Base-by-base conservation (phyloP, 2,113 vertebrate species). In the Dunckerocampus dactyliophorus region DNA sequence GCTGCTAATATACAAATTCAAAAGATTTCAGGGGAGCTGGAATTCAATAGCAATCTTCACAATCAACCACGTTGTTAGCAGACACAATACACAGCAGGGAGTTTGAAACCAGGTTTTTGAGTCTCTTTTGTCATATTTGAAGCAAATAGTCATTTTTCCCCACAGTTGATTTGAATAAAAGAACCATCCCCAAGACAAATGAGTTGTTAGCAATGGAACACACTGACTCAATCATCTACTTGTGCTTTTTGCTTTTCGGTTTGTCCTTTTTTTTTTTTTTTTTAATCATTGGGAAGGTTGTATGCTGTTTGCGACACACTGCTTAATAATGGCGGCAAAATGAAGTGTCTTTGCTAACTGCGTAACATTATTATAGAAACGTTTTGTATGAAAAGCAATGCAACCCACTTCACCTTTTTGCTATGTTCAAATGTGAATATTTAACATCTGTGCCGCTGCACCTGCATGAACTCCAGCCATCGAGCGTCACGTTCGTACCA, bases 171-270 rank as follows among this genome's bases (percentile, higher is more conserved):
- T 65, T 54, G 46, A 77, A 73, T 47, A 74, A 58, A 67, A 60
- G 42, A 73, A 73, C 46, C 47, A 43, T 92, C 92, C 91, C 90
- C 91, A 90, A 94, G 92, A 91, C 91, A 90, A 91, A 92, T 89
- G 86, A 90, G 88, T 89, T 87, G 91, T 93, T 93, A 91, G 92
- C 91, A 93, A 92, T 88, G 89, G 88, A 93, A 93, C 91, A 92
- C 89, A 90, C 88, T 86, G 89, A 90, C 91, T 92, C 89, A 89
- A 90, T 93, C 66, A 49, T 49, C 20, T n/a, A 12, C 91, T 97
- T 98, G 95, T 97, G 94, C 95, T 97, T 98, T 69, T 87, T 68
- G 1, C 69, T 83, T 34, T 34, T 34, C 31, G 5, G 31, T 93
- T 82, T 86, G 63, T 80, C 62, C 68, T 73, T 47, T 67, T 52